Evolutionary conservation across 2,797 vertebrate species (phyloP).

Genomic region (Thripadectes ignobilis): DNA sequence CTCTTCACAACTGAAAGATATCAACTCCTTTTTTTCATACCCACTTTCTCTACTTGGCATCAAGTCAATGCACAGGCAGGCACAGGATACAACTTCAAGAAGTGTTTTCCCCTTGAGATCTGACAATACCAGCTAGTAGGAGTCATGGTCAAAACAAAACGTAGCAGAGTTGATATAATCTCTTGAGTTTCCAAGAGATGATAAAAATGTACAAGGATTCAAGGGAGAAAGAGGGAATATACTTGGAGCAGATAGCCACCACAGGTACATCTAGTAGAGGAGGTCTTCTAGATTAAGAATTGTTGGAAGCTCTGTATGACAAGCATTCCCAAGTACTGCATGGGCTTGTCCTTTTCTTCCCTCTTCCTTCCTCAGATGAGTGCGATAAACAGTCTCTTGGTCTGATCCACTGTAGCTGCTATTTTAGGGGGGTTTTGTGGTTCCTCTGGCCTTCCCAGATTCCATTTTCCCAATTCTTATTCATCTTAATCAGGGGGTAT

Average conservation of each 20-base stretch:
- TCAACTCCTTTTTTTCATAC: background rate
- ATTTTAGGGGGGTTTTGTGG: rapidly evolving
- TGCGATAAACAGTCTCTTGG: rapidly evolving
- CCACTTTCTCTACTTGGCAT: background rate
- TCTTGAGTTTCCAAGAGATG: rapidly evolving
- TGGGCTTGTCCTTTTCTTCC: background rate
- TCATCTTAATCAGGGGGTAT: background rate
- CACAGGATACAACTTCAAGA: background rate
- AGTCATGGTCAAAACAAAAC: background rate
- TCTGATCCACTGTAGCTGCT: background rate
- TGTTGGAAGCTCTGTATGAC: rapidly evolving
- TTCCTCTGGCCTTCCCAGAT: background rate
- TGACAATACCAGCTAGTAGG: background rate
- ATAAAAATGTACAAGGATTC: rapidly evolving
- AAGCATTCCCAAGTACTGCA: background rate
- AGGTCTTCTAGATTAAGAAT: background rate
- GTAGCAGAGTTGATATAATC: background rate
- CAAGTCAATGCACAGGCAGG: background rate
- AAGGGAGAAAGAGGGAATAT: background rate
- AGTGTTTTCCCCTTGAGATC: background rate
- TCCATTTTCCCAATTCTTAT: background rate
- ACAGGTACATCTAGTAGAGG: background rate
- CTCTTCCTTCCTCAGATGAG: background rate
- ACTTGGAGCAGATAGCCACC: background rate
- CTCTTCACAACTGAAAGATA: background rate